A percentile compares a stretch with the other conserved stretches of the same genome.
These are phyloP conservation scores for Conistra vaccinii DNA, from an alignment of 2,888 invertebrate genomes.

Conservation along the genomic window DNA sequence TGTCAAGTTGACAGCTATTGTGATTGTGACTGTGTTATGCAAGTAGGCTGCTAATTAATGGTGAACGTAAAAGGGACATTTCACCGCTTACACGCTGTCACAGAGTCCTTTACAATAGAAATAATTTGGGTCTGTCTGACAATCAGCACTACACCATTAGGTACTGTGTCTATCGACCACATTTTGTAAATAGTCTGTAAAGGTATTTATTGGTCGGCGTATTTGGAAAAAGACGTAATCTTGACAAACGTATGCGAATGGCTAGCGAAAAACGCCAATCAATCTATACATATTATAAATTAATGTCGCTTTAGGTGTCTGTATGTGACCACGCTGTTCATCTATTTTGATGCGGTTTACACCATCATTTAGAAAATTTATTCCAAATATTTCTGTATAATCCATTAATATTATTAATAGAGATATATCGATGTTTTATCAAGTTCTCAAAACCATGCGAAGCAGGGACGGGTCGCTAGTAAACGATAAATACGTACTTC, in stretches of 20 bases:
- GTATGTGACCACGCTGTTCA: not conserved
- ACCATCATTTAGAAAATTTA: not conserved
- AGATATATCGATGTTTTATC: not conserved
- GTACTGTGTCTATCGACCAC: too few species aligned
- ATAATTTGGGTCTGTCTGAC: not conserved
- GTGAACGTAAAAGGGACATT: not conserved
- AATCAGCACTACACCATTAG: not conserved
- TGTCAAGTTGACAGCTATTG: not conserved
- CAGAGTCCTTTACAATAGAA: not conserved
- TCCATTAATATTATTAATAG: not conserved
- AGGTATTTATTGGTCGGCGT: too few species aligned
- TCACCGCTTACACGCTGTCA: not conserved
- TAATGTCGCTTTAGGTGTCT: not conserved
- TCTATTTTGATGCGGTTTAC: not conserved
- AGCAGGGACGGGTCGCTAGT: not conserved
- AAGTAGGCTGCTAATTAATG: constrained; percentile 11
- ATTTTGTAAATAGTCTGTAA: not conserved
- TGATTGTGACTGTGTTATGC: not conserved
- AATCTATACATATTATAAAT: not conserved
- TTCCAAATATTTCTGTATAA: not conserved
- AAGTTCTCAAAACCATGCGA: not conserved
- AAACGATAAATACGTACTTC: not conserved
- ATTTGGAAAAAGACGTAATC: not conserved
- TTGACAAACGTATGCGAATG: not conserved
- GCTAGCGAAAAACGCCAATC: too few species aligned